phyloP scores from a whole-genome alignment of 2,113 vertebrate genomes.

The Jacana jacana region DNA sequence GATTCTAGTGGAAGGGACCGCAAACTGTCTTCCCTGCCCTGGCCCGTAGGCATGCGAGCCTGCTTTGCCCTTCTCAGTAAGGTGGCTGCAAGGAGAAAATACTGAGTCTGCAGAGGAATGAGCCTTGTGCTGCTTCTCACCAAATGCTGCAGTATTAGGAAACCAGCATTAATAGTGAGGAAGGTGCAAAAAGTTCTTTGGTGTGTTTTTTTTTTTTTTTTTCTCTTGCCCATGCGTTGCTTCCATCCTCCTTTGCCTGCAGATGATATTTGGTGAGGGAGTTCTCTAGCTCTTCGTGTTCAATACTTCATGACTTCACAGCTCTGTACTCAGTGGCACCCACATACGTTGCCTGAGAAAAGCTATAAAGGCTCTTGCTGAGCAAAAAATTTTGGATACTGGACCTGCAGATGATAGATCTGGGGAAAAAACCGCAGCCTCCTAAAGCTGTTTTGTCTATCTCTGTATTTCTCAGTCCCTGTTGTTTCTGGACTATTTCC shows the following conservation, averaged over 20 bases:
- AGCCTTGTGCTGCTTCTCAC: neutral
- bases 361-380: neutral
- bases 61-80: neutral
- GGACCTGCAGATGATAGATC: neutral
- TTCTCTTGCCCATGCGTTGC: neutral
- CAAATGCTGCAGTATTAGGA: neutral
- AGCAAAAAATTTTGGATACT: neutral
- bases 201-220: neutral
- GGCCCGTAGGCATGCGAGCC: neutral
- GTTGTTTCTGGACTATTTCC: neutral
- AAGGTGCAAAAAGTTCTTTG: neutral
- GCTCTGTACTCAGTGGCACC: neutral
- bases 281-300: neutral
- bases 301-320: neutral
- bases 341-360: neutral
- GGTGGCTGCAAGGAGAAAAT: neutral
- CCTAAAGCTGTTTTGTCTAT: neutral
- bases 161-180: neutral
- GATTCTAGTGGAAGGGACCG: neutral
- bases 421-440: neutral
- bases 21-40: neutral
- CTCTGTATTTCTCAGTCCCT: fast-evolving
- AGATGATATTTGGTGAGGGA: neutral
- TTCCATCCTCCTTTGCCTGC: neutral
- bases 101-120: neutral